phyloP scores from a whole-genome alignment of 2,888 invertebrate genomes.

The Patella ulyssiponensis region DNA sequence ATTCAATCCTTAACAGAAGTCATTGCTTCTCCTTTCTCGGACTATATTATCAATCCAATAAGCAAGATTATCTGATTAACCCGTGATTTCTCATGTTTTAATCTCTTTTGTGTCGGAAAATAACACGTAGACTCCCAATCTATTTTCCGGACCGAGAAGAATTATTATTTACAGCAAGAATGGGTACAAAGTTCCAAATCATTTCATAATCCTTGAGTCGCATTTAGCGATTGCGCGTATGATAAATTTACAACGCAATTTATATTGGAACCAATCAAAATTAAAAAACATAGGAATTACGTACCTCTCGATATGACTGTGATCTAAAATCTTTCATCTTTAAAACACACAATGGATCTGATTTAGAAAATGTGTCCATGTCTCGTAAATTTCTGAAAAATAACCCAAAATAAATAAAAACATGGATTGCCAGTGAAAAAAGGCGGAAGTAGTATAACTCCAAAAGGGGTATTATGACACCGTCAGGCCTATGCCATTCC shows the following conservation, averaged over 20 bases:
- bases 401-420: background rate
- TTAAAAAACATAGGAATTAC: conserved; percentile 39
- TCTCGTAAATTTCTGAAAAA: conserved; percentile 74
- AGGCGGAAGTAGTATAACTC: background rate
- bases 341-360: conserved; percentile 75
- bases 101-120: too few relatives aligned
- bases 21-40: too few relatives aligned
- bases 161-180: background rate
- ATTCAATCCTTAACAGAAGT: too few relatives aligned
- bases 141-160: background rate
- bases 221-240: too few relatives aligned
- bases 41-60: too few relatives aligned
- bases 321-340: conserved; percentile 58
- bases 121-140: too few relatives aligned
- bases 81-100: too few relatives aligned
- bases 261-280: too few relatives aligned
- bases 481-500: background rate
- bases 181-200: too few relatives aligned
- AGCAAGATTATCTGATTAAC: too few relatives aligned
- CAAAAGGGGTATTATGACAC: background rate
- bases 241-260: too few relatives aligned
- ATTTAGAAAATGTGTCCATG: conserved; percentile 75
- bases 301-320: conserved; percentile 61
- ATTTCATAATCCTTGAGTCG: too few relatives aligned
- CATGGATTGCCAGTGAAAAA: background rate